Base-by-base conservation (phyloP, 2,113 vertebrate species). In the Haemorhous mexicanus region DNA sequence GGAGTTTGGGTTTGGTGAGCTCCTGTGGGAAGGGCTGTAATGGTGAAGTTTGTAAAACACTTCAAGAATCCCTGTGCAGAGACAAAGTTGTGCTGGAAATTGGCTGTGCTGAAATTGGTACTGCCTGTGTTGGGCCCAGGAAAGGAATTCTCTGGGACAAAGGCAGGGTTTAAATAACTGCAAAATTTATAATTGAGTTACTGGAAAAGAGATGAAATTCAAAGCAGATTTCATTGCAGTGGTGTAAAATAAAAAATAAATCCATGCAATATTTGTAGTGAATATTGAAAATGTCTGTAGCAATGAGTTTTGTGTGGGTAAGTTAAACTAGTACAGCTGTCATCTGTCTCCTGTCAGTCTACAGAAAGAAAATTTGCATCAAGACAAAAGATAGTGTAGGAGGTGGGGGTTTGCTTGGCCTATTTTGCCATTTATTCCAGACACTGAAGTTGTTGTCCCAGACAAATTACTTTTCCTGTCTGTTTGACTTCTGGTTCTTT, bases 391-490 rank as follows among this genome's bases (percentile, higher is more conserved):
- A 37, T 64, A 69, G 82, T 0, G 13, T 84, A 41, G 91, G 90
- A 95, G 88, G 59, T 82, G 47, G 44, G 76, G 53, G 26, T 82
- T 95, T 92, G 75, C 75, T 63, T 93, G 93, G 52, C 82, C 82
- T 94, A 44, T 88, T 95, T 94, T 91, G 64, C 59, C 37, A 6
- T 80, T 91, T 86, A 37, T 94, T 96, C 90, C 90, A 96, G 92
- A 90, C 3, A 0, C 47, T 90, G 66, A 39, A 80, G 27, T 55
- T 78, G 86, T 86, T 93, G 89, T 92, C 68, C 35, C 75, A 97
- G 95, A 90, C 82, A 92, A 58, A 97, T 80, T 74, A 72, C 47
- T 90, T 70, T 97, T 93, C 85, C 75, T 96, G 75, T 90, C 74
- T 94, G 2, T 80, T 78, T 90, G 66, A 69, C 70, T 96, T 79